Percentiles rank a stretch among this genome's conserved stretches.
These are phyloP conservation scores for Rana temporaria DNA, from an alignment of 2,113 vertebrate genomes.

Conservation along the genomic window DNA sequence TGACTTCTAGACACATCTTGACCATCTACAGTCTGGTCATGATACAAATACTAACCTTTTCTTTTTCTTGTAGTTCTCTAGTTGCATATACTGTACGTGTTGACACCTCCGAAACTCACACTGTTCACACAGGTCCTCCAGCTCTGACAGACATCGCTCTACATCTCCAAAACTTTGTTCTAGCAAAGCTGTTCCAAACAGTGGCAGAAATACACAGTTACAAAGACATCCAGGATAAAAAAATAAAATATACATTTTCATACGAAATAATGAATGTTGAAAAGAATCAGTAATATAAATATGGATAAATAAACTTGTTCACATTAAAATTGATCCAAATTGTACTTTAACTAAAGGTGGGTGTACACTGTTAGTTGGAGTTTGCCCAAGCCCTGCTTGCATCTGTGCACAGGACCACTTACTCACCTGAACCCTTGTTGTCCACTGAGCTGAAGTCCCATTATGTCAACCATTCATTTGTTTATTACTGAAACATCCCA, in stretches of 20 bases:
- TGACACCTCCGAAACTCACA: conserved; percentile 87
- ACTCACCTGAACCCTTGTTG: too few species aligned
- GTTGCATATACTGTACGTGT: conserved; percentile 77
- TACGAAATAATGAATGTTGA: too few species aligned
- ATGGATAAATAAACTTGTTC: background rate
- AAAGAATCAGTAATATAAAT: background rate
- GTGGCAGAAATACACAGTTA: background rate
- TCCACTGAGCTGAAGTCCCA: too few species aligned
- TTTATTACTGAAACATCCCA: too few species aligned
- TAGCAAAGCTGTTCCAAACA: conserved; percentile 76
- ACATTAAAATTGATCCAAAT: too few species aligned
- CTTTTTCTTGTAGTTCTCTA: conserved; percentile 88
- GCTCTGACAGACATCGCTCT: conserved; percentile 82
- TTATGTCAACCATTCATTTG: too few species aligned
- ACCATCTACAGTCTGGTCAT: background rate
- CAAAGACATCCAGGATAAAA: background rate
- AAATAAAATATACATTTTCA: background rate
- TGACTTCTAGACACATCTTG: too few species aligned
- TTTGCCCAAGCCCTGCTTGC: too few species aligned
- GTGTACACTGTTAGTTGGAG: too few species aligned
- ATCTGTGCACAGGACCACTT: too few species aligned
- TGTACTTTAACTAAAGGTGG: too few species aligned
- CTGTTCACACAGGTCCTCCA: conserved; percentile 89
- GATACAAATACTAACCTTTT: conserved; percentile 80
- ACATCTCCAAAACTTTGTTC: conserved; percentile 92